Evolutionary conservation across 2,797 vertebrate genomes (phyloP).

Genomic region (Eulemur albifrons): DNA sequence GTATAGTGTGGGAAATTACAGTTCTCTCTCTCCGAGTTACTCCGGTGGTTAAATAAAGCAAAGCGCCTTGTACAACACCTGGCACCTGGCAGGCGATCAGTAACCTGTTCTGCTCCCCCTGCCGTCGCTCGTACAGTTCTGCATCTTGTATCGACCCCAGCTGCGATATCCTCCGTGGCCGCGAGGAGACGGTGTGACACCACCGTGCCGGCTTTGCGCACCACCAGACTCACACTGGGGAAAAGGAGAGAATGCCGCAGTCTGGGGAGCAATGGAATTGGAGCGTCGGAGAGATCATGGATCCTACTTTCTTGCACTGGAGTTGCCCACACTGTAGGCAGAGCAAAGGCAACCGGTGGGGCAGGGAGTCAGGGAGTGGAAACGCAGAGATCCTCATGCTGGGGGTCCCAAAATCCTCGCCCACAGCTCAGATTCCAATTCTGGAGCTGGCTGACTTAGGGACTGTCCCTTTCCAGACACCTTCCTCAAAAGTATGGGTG

Average conservation of each 20-base stretch:
- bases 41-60: not conserved
- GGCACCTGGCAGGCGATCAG: not conserved
- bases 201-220: not conserved
- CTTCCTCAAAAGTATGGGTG: not conserved
- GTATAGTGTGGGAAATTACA: not conserved
- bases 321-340: not conserved
- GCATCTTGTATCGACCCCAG: not conserved
- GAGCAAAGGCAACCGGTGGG: not conserved
- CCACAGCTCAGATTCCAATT: not conserved
- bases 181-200: constrained; percentile 27
- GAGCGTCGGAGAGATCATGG: not conserved
- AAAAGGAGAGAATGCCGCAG: not conserved
- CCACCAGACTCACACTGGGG: not conserved
- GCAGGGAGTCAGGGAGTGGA: not conserved
- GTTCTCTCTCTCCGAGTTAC: not conserved
- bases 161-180: not conserved
- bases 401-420: accelerated
- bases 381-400: not conserved
- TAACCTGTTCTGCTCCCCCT: not conserved
- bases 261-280: not conserved
- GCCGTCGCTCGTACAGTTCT: not conserved
- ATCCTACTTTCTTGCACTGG: not conserved
- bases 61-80: not conserved
- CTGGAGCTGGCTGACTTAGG: not conserved
- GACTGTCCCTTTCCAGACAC: not conserved